These are phyloP conservation scores for Zaprionus taronus DNA, from an alignment of 1,140 invertebrate species.

Conservation along the genomic window DNA sequence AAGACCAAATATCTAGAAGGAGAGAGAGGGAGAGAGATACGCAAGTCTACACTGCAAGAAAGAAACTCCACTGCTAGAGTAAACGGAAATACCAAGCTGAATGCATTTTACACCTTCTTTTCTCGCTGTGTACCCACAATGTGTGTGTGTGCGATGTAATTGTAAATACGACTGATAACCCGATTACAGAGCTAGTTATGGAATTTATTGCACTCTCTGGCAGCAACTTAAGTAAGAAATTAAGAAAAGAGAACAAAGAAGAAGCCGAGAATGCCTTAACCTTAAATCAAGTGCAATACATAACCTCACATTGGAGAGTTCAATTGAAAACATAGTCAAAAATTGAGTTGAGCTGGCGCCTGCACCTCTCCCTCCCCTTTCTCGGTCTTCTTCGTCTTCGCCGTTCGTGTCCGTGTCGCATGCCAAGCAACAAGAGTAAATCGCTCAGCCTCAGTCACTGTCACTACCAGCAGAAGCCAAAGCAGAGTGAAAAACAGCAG, in stretches of 20 bases:
- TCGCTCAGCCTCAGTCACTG: conserved; percentile 21
- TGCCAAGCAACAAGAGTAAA: conserved; percentile 62
- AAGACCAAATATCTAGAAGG: conserved; percentile 60
- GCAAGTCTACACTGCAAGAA: conserved; percentile 57
- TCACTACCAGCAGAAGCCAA: conserved; percentile 21
- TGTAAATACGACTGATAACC: conserved; percentile 78
- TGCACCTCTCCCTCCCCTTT: background rate
- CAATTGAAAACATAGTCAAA: conserved; percentile 34
- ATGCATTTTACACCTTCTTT: background rate
- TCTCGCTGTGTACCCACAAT: conserved; percentile 20
- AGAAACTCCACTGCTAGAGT: background rate
- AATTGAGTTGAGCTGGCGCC: conserved; percentile 1
- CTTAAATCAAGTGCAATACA: background rate
- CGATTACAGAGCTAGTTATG: conserved; percentile 71
- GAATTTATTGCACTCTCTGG: conserved; percentile 71
- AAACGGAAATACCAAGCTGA: background rate
- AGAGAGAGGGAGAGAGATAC: conserved; percentile 36
- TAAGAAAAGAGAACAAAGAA: conserved; percentile 36
- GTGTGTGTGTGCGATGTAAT: conserved; percentile 38
- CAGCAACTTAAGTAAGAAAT: conserved; percentile 67
- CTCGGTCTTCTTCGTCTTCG: background rate
- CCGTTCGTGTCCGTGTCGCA: conserved; percentile 54
- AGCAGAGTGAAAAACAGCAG: conserved; percentile 7
- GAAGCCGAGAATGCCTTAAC: background rate
- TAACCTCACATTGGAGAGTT: conserved; percentile 4